phyloP scores from a whole-genome alignment of 2,888 invertebrate genomes.

The Zeuzera pyrina region DNA sequence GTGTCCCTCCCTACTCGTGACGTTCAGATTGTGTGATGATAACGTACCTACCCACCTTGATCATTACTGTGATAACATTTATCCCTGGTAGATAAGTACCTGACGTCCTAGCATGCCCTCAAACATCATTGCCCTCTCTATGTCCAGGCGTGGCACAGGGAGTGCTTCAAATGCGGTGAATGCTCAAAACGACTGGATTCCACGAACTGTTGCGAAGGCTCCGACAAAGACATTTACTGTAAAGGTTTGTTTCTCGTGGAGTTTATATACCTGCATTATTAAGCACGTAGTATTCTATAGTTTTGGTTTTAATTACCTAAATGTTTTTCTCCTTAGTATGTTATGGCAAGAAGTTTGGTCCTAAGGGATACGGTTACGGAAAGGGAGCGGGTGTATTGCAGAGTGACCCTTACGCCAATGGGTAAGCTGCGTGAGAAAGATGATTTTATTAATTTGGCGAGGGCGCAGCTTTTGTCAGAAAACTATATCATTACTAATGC shows the following conservation, averaged over 20 bases:
- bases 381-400: conserved; percentile 96
- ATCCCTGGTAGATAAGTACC: conserved; percentile 26
- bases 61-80: conserved; percentile 50
- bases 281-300: too few relatives aligned
- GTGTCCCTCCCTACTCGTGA: conserved; percentile 21
- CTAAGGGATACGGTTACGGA: conserved; percentile 97
- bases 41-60: conserved; percentile 29
- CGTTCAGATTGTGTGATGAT: conserved; percentile 25
- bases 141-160: conserved; percentile 90
- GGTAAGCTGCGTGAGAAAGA: conserved; percentile 74
- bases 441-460: conserved; percentile 51
- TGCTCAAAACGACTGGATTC: conserved; percentile 93
- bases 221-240: conserved; percentile 97
- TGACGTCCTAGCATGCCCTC: conserved; percentile 16
- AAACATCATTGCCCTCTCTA: conserved; percentile 27
- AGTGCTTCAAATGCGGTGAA: conserved; percentile 93
- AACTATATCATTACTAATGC: conserved; percentile 13
- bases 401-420: conserved; percentile 88
- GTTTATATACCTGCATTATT: neutral
- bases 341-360: conserved; percentile 97
- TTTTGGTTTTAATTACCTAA: conserved; percentile 30
- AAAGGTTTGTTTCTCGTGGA: conserved; percentile 79
- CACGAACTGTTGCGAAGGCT: conserved; percentile 92
- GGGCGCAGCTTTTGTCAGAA: conserved; percentile 42
- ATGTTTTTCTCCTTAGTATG: conserved; percentile 79